Conservation (phyloP, 2,113 vertebrate species). For the Budorcas taxicolor region DNA sequence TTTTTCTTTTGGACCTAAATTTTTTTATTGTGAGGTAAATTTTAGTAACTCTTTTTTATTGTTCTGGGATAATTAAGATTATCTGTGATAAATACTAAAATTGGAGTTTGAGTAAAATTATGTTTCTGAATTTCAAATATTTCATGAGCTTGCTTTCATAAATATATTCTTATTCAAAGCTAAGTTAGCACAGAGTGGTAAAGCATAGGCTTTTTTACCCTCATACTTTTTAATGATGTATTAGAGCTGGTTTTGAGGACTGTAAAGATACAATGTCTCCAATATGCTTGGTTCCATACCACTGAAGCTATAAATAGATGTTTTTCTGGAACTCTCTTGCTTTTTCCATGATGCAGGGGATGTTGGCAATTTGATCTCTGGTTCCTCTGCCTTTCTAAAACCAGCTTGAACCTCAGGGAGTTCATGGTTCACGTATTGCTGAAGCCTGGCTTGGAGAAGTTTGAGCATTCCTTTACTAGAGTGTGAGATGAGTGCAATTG, state of each 20-base stretch:
- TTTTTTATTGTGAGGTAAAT: background rate
- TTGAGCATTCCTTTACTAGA: no score
- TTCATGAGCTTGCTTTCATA: background rate
- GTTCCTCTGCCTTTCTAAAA: no score
- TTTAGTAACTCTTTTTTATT: background rate
- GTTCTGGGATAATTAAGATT: background rate
- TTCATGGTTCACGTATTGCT: no score
- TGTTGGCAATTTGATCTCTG: no score
- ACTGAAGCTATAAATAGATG: background rate
- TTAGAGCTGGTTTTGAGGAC: background rate
- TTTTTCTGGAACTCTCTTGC: no score
- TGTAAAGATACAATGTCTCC: background rate
- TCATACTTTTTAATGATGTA: background rate
- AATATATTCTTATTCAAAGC: background rate
- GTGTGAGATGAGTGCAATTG: no score
- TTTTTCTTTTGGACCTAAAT: background rate
- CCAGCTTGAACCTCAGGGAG: no score
- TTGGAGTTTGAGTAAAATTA: background rate
- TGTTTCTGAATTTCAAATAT: background rate
- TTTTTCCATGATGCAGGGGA: no score
- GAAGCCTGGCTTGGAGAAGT: no score
- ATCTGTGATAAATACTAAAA: background rate
- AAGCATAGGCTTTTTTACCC: background rate
- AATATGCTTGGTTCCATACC: background rate
- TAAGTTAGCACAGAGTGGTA: background rate